Base-by-base conservation (phyloP, 2,113 vertebrate species). In the Anas platyrhynchos region DNA sequence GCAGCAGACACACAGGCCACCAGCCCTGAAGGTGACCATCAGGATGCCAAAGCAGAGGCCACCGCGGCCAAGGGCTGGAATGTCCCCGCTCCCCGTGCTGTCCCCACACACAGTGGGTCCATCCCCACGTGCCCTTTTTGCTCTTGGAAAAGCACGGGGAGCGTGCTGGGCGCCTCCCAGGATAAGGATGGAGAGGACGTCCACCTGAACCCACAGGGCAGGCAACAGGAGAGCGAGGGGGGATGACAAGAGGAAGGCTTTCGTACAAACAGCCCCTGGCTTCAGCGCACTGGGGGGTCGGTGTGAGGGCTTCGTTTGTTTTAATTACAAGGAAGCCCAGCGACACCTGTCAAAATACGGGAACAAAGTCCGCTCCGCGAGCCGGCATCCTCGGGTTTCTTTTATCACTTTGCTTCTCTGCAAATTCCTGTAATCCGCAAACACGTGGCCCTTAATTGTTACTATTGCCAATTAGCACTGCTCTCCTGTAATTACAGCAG, bases 381-480 rank as follows among this genome's bases (percentile, higher is more conserved):
- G 58, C 72, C 80, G 16, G 50, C 14, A 56, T 67, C 81, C 73
- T n/a, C 68, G 17, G 50, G 38, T 89, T 93, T 59, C 83, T 10
- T 10, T 79, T 38, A 93, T 62, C 83, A 48, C 46, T 95, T 74
- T 1, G 1, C 27, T 91, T 73, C 81, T 43, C 85, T 4, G 14
- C 62, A 95, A 83, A 96, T 80, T 76, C 91, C 91, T 86, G 66
- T 82, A 88, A 95, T 96, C 91, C 93, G 66, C 86, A 88, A 54
- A 61, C 79, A 83, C 34, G 3, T 65, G 69, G 88, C 55, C 96
- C 91, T 91, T 96, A 95, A 96, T 88, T 91, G 92, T 81, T 96
- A 94, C 89, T 92, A 94, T 95, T 95, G 94, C 31, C 88, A 91
- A 97, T 97, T 96, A 96, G 84, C 91, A 94, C 96, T 89, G 56